Evolutionary conservation across 2,888 invertebrate species (phyloP), one percentile per base, ranked within the genome.

Genomic region (Melipona bicolor): DNA sequence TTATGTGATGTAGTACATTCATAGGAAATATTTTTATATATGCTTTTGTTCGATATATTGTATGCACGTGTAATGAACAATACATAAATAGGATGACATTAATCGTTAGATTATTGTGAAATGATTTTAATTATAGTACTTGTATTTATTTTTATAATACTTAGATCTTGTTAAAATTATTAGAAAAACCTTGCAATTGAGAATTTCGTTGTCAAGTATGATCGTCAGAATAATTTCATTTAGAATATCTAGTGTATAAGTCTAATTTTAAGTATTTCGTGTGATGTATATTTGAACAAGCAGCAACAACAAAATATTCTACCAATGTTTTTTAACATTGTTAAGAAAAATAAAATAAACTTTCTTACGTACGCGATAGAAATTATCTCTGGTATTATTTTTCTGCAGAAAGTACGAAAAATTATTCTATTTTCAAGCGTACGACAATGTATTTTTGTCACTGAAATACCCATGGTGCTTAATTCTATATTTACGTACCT

Each of bases 381-480:
- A 61, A 62, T 62, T 9, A 50, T 17, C 13, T 21, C 11, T 17
- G n/a, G n/a, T 5, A 50, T 50, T 50, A n/a, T 21, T 24, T 21
- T 54, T 15, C n/a, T 3, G 17, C 5, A 13, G 3, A 50, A 15
- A 17, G 21, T 19, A 27, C 21, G 5, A 52, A 21, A 27, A 21
- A n/a, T 0, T 15, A 24, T 2, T 19, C 9, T 43, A 59, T 49
- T 67, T 54, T 67, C 4, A 72, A 61, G 43, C 11, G 21, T 6
- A 24, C 27, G 54, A 68, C 21, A 72, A 62, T 11, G 11, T 54
- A 77, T 65, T 64, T 32, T 70, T 24, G 6, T 19, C 3, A 17
- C 27, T 17, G 6, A 56, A 19, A 70, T 59, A 64, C 68, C 27
- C 68, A 32, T 77, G 83, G 77, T 24, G 59, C 50, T 68, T 50